A percentile compares a stretch with the other conserved stretches of the same genome.
Conservation (phyloP, 2,888 invertebrate genomes). For the Ormyrus thymus region DNA sequence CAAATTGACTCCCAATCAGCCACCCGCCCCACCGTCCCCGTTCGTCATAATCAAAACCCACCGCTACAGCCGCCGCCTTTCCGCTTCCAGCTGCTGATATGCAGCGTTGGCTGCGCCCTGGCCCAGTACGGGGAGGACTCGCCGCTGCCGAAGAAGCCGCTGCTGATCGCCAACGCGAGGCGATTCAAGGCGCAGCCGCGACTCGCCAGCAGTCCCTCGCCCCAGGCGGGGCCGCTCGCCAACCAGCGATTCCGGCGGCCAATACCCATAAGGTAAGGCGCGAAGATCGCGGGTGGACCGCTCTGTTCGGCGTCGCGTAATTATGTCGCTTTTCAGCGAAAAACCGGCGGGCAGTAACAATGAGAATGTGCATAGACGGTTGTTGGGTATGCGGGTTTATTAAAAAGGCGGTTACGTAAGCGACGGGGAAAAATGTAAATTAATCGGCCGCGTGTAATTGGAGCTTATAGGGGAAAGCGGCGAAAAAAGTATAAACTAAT, state of each 20-base stretch:
- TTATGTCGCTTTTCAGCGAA: background rate
- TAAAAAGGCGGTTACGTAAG: slow-evolving; percentile 3
- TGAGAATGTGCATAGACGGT: background rate
- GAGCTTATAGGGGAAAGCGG: no score
- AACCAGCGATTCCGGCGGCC: slow-evolving; percentile 65
- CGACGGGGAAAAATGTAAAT: no score
- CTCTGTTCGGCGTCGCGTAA: background rate
- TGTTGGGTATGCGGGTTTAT: slow-evolving; percentile 28
- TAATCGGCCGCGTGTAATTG: no score
- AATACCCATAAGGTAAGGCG: slow-evolving; percentile 64
- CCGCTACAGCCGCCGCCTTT: no score
- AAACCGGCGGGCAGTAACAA: slow-evolving; percentile 27
- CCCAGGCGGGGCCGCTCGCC: slow-evolving; percentile 58
- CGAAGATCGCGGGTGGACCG: background rate
- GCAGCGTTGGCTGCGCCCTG: slow-evolving; percentile 59
- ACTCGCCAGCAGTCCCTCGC: slow-evolving; percentile 42
- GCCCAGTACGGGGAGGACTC: slow-evolving; percentile 60
- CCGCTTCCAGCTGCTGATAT: slow-evolving; percentile 63
- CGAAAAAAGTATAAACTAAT: no score
- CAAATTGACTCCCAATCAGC: no score
- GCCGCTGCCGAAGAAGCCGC: slow-evolving; percentile 31
- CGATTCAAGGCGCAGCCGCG: slow-evolving; percentile 33
- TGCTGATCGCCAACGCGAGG: slow-evolving; percentile 32
- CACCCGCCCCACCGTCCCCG: no score
- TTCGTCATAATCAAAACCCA: no score